Evolutionary conservation across 2,888 invertebrate genomes (phyloP).

Genomic region (Microctonus hyperodae): DNA sequence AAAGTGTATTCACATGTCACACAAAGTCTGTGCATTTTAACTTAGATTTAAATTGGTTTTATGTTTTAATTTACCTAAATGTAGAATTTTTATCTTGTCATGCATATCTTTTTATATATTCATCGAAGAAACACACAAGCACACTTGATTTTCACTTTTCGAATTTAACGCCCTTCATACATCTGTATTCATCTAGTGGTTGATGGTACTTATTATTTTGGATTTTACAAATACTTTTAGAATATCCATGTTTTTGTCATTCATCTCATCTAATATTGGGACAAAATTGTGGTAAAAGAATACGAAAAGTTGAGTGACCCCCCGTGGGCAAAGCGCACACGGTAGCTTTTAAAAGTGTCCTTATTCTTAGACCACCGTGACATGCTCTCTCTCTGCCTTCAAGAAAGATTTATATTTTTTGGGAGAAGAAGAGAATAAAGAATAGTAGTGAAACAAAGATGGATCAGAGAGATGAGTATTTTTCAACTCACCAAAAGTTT

Average conservation of each 20-base stretch:
- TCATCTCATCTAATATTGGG: not conserved
- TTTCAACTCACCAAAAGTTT: not conserved
- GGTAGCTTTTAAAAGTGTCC: slow-evolving; percentile 56
- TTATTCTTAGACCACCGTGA: slow-evolving; percentile 57
- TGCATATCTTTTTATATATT: not conserved
- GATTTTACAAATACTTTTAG: not conserved
- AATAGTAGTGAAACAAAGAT: slow-evolving; percentile 9
- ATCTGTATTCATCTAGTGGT: not conserved
- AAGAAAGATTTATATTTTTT: slow-evolving; percentile 53
- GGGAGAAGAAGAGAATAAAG: slow-evolving; percentile 19
- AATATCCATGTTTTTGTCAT: not conserved
- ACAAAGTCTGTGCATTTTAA: too few relatives aligned
- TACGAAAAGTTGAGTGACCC: slow-evolving; percentile 44
- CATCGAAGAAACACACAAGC: not conserved
- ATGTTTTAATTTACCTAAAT: too few relatives aligned
- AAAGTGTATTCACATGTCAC: not conserved
- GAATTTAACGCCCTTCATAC: not conserved
- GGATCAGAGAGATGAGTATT: slow-evolving; percentile 4
- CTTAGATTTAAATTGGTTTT: too few relatives aligned
- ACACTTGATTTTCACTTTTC: not conserved
- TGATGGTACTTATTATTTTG: not conserved
- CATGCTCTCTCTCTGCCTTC: slow-evolving; percentile 40
- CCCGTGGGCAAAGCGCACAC: slow-evolving; percentile 51
- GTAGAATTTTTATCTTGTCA: too few relatives aligned
- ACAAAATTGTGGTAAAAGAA: slow-evolving; percentile 32